These are phyloP conservation scores for Drosophila algonquin DNA, from an alignment of 2,888 invertebrate genomes.

Conservation along the genomic window DNA sequence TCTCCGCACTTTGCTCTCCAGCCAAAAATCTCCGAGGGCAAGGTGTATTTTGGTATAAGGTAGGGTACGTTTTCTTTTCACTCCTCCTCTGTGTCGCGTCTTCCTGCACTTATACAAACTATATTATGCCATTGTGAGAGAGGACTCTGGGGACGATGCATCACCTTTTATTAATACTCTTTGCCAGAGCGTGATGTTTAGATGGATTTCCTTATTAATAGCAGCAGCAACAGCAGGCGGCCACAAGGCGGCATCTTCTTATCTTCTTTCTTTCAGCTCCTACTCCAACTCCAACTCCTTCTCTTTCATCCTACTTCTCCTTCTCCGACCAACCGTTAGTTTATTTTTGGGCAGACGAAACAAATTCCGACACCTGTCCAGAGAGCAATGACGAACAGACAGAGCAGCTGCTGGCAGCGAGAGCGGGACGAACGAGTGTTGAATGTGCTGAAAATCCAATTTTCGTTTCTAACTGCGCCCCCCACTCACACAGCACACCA, in stretches of 20 bases:
- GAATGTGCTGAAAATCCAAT: slow-evolving; percentile 55
- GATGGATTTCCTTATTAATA: slow-evolving; percentile 23
- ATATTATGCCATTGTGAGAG: background rate
- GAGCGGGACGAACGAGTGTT: slow-evolving; percentile 11
- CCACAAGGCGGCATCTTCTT: slow-evolving; percentile 22
- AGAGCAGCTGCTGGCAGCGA: slow-evolving; percentile 20
- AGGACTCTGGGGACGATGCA: background rate
- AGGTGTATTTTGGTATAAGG: background rate
- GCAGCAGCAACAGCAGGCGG: slow-evolving; percentile 28
- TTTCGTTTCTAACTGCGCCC: slow-evolving; percentile 22
- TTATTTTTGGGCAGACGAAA: slow-evolving; percentile 37
- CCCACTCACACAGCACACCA: slow-evolving; percentile 17
- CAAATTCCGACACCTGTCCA: slow-evolving; percentile 68
- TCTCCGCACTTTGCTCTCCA: background rate
- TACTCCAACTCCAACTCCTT: background rate
- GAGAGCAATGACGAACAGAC: slow-evolving; percentile 35
- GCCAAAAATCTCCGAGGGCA: slow-evolving; percentile 7
- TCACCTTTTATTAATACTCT: background rate
- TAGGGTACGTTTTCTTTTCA: background rate
- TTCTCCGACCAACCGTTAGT: slow-evolving; percentile 18
- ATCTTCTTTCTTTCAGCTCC: slow-evolving; percentile 1
- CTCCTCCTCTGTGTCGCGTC: background rate
- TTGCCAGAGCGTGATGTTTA: background rate
- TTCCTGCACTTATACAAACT: too few species aligned
- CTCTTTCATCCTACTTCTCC: slow-evolving; percentile 31